A percentile compares a stretch with the other conserved stretches of the same genome.
Conservation (phyloP, 2,113 vertebrate genomes). For the Cheilinus undulatus region DNA sequence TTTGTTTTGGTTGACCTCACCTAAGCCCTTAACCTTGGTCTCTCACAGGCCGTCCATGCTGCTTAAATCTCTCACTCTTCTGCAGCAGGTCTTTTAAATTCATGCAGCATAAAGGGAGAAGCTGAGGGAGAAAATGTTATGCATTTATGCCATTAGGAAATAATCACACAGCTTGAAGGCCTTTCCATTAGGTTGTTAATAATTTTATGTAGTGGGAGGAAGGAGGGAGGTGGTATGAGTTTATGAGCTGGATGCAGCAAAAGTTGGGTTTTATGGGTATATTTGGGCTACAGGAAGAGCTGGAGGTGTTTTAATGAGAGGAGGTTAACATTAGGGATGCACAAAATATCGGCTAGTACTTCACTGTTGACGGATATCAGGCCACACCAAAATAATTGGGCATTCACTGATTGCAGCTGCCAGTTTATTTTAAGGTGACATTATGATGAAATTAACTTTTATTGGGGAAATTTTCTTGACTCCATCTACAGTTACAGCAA, state of each 20-base stretch:
- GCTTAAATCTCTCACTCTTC: not conserved
- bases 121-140: slow-evolving; percentile 18
- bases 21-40: slow-evolving; percentile 13
- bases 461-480: too few species aligned
- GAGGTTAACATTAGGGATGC: not conserved
- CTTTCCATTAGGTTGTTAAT: slow-evolving; percentile 47
- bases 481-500: too few species aligned
- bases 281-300: slow-evolving; percentile 28
- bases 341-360: too few species aligned
- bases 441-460: too few species aligned
- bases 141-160: slow-evolving; percentile 39
- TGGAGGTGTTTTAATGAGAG: slow-evolving; percentile 9
- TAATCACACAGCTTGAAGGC: slow-evolving; percentile 41
- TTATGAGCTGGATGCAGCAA: slow-evolving; percentile 21
- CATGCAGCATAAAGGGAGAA: not conserved
- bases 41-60: not conserved
- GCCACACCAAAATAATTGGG: too few species aligned
- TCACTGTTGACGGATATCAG: too few species aligned
- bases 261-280: slow-evolving; percentile 26
- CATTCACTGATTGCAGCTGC: too few species aligned
- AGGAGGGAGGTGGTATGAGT: slow-evolving; percentile 21
- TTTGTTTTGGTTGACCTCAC: slow-evolving; percentile 29
- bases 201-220: slow-evolving; percentile 35
- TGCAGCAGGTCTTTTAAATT: not conserved
- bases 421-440: too few species aligned